Evolutionary conservation across 2,888 invertebrate species (phyloP), one percentile per base, ranked within the genome.

Genomic region (Anoncus sp.): DNA sequence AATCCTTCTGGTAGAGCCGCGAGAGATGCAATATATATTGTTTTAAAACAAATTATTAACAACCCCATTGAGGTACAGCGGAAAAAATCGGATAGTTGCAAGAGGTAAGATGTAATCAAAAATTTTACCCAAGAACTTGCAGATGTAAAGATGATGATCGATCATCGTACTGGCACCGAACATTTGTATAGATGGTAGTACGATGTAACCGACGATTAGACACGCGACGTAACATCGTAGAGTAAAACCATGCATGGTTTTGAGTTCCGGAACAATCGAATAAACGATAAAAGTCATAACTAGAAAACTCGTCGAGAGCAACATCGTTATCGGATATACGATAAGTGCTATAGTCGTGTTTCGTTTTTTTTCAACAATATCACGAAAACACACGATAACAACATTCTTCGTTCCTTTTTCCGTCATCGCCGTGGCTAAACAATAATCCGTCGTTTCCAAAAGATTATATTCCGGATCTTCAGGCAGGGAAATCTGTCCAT

Each of bases 191-290:
- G 83, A 24, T 20, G 83, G 79, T n/a, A 90, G 83, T 1, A 75
- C 74, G n/a, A 85, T 38, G 77, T 88, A 90, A 40, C 85, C 87
- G 49, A 87, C 22, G 55, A 86, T 77, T 3, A 90, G 83, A 31
- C 81, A 81, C 12, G 77, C 82, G 4, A 89, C 82, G 80, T 90
- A 87, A 12, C 84, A 84, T 73, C 88, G 84, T 24, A 91, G 81
- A 4, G 86, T 86, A 24, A 83, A 69, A 9, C 90, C 90, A 31
- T 90, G 89, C 47, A 90, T 84, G 70, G 87, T 90, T 38, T 84
- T 81, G 62, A 91, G 72, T 72, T 90, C 86, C 16, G 88, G 87
- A 10, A 90, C 49, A 12, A 87, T 51, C 1, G 84, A 81, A 81
- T 91, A 90, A 35, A 88, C 86, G 53, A 87, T 9, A 60, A 89